Evolutionary conservation across 2,113 vertebrate species (phyloP).

Genomic region (Mirza zaza): DNA sequence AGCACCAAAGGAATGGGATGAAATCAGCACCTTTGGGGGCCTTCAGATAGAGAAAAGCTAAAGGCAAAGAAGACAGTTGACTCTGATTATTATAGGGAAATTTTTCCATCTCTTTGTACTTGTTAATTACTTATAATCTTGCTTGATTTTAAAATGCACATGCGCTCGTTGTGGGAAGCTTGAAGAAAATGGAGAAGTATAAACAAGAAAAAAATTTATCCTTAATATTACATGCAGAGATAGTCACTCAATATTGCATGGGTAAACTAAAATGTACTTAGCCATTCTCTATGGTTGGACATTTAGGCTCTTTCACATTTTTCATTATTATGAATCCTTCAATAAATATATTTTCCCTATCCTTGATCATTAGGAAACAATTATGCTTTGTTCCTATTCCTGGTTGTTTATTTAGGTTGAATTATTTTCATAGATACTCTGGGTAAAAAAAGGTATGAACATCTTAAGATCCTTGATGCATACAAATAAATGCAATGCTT

Average conservation of each 20-base stretch:
- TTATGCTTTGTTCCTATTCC: neutral
- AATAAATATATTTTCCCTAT: neutral
- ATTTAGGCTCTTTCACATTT: neutral
- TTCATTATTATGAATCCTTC: constrained; percentile 19
- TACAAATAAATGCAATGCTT: neutral
- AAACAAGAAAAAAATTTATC: neutral
- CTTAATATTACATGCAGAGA: neutral
- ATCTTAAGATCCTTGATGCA: neutral
- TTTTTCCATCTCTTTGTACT: neutral
- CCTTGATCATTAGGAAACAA: constrained; percentile 34
- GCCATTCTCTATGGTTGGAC: neutral
- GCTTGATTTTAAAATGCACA: neutral
- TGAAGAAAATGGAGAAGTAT: neutral
- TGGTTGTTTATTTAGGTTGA: neutral
- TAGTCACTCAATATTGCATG: neutral
- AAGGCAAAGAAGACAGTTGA: neutral
- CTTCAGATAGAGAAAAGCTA: neutral
- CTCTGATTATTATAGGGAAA: neutral
- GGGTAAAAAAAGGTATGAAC: neutral
- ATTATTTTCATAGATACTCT: constrained; percentile 3
- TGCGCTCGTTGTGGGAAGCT: neutral
- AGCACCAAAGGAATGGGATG: neutral
- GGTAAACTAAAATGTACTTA: constrained; percentile 1
- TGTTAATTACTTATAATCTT: neutral
- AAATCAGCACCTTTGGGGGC: neutral